phyloP scores from a whole-genome alignment of 2,797 vertebrate genomes.

The Crypturellus tataupa region DNA sequence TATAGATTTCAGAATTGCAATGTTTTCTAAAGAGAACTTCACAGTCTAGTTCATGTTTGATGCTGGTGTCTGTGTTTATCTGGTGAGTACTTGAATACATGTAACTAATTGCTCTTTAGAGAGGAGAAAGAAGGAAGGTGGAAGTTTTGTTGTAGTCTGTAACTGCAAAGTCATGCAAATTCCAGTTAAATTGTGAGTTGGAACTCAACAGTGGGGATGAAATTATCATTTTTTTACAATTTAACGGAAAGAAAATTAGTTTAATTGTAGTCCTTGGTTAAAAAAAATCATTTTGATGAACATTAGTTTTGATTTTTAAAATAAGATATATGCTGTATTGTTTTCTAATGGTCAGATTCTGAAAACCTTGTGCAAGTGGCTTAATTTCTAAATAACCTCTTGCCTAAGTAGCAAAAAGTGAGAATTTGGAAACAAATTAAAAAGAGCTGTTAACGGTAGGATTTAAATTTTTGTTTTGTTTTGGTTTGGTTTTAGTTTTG shows the following conservation, averaged over 20 bases:
- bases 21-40: background rate
- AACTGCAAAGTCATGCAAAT: background rate
- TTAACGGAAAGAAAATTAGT: background rate
- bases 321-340: fast-evolving
- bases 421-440: background rate
- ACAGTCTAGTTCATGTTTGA: background rate
- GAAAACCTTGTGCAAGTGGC: background rate
- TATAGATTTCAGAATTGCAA: background rate
- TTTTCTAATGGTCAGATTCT: background rate
- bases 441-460: background rate
- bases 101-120: background rate
- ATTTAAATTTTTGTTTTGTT: no score
- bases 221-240: background rate
- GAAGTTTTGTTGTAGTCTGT: background rate
- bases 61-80: background rate
- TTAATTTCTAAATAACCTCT: background rate
- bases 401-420: background rate
- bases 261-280: background rate
- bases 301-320: background rate
- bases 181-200: background rate
- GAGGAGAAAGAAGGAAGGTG: background rate
- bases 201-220: background rate
- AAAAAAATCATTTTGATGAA: background rate
- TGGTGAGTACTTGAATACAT: background rate
- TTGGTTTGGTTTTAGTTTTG: no score